Evolutionary conservation across 2,113 vertebrate species (phyloP).

Genomic region (Notiomystis cincta): DNA sequence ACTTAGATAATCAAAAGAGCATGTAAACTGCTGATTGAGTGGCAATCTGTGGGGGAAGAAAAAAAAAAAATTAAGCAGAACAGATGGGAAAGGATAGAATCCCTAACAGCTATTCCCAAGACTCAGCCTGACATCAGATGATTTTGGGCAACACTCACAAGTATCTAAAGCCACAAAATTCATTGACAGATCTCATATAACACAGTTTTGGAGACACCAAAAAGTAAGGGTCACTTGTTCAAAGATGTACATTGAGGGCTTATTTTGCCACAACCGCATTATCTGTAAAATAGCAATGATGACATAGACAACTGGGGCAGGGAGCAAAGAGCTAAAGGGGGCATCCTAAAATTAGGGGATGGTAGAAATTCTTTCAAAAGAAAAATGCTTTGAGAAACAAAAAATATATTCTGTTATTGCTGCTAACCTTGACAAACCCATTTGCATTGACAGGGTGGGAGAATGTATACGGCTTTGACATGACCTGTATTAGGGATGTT

Average conservation of each 20-base stretch:
- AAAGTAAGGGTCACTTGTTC: background rate
- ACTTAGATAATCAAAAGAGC: background rate
- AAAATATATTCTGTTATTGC: background rate
- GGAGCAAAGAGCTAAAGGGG: background rate
- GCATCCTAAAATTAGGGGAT: background rate
- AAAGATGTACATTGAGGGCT: background rate
- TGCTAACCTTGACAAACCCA: background rate
- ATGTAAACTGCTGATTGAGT: background rate
- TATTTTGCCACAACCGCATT: background rate
- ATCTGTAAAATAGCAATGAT: background rate
- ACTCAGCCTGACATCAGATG: background rate
- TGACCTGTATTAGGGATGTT: slow-evolving; percentile 97
- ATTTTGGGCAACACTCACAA: background rate
- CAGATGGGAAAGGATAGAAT: background rate
- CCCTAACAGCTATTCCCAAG: background rate
- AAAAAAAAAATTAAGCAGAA: background rate
- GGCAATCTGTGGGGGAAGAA: background rate
- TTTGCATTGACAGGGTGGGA: slow-evolving; percentile 90
- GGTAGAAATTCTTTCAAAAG: background rate
- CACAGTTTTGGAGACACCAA: background rate
- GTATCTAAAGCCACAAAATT: background rate
- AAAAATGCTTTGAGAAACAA: background rate
- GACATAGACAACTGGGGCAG: background rate
- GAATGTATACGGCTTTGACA: slow-evolving; percentile 98
- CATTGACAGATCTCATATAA: background rate